Conservation (phyloP, 2,888 invertebrate species). For the Sicus ferrugineus region DNA sequence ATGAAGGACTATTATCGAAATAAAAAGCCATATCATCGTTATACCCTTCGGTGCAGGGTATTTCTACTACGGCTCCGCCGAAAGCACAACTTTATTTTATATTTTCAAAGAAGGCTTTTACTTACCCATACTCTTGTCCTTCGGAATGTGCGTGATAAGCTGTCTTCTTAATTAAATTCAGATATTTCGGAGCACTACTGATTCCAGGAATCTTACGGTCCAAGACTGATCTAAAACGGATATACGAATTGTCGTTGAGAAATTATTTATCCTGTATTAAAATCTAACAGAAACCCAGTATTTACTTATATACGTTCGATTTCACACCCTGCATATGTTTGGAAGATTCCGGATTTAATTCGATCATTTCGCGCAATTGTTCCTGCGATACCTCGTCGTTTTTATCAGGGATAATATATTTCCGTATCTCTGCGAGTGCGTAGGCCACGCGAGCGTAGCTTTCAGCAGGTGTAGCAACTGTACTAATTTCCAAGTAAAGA, state of each 20-base stretch:
- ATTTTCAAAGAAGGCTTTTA: too few species aligned
- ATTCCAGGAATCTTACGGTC: constrained; percentile 49
- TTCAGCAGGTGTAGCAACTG: constrained; percentile 84
- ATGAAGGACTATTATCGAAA: too few species aligned
- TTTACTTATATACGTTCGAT: constrained; percentile 34
- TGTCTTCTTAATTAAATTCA: constrained; percentile 51
- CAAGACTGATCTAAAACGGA: constrained; percentile 51
- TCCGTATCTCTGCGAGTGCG: constrained; percentile 81
- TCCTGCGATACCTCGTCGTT: constrained; percentile 85
- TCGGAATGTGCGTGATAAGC: constrained; percentile 29
- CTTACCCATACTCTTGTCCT: too few species aligned
- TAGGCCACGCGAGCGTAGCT: constrained; percentile 87
- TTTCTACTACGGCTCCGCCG: too few species aligned
- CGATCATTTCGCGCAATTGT: too few species aligned
- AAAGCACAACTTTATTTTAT: too few species aligned
- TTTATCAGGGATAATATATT: constrained; percentile 69
- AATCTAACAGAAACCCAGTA: not conserved
- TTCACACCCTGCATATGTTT: constrained; percentile 42
- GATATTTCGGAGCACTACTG: constrained; percentile 49
- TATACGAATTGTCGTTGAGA: constrained; percentile 31
- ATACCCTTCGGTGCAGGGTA: too few species aligned
- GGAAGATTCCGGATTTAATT: constrained; percentile 68
- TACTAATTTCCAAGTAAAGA: constrained; percentile 87
- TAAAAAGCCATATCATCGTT: too few species aligned
- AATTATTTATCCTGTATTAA: too few species aligned